These are phyloP conservation scores for Pitangus sulphuratus DNA, from an alignment of 2,797 vertebrate species.

Conservation along the genomic window DNA sequence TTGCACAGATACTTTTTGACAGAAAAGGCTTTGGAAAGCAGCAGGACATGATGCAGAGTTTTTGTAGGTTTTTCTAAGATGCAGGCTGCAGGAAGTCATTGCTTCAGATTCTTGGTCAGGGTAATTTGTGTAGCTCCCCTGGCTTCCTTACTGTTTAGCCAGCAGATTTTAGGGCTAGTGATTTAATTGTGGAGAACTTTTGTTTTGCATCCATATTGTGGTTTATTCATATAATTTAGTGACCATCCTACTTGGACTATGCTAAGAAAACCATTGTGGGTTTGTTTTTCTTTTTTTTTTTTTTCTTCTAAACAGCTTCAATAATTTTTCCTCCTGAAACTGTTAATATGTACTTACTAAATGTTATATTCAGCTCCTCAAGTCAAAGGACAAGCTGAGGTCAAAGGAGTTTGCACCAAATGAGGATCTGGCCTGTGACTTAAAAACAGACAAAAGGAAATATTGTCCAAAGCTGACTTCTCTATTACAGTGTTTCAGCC, in stretches of 20 bases:
- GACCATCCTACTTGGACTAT: background rate
- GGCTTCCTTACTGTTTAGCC: background rate
- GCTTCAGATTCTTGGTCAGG: background rate
- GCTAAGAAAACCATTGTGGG: background rate
- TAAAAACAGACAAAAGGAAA: constrained; percentile 38
- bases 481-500: constrained; percentile 20
- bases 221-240: background rate
- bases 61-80: background rate
- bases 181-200: background rate
- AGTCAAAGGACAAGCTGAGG: background rate
- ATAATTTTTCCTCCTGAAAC: background rate
- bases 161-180: background rate
- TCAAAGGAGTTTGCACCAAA: background rate
- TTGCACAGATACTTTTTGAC: background rate
- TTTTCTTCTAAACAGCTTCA: background rate
- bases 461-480: constrained; percentile 20
- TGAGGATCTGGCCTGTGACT: background rate
- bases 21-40: background rate
- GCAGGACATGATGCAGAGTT: background rate
- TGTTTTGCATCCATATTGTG: background rate
- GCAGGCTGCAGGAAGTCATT: background rate
- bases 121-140: background rate
- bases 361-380: background rate
- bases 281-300: too few relatives aligned
- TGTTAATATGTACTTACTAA: background rate